phyloP scores from a whole-genome alignment of 1,140 invertebrate genomes.

The Lethrus apterus region DNA sequence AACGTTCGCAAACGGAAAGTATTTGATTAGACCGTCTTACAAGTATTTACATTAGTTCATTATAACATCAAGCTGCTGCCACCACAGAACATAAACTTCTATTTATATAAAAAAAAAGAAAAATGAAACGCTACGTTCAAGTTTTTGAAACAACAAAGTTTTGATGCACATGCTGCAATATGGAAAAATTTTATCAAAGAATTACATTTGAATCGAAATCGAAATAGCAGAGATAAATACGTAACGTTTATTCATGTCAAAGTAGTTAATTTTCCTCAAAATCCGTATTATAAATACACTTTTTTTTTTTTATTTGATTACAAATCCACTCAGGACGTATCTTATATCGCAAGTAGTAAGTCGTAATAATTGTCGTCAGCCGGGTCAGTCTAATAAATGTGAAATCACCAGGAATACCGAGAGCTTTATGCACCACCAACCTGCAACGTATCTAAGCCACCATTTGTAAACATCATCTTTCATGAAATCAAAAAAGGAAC shows the following conservation, averaged over 20 bases:
- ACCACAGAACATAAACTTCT: background rate
- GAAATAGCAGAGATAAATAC: slow-evolving; percentile 1
- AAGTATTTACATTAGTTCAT: no score
- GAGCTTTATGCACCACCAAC: slow-evolving; percentile 24
- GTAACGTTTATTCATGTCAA: slow-evolving; percentile 1
- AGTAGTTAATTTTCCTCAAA: slow-evolving; percentile 2
- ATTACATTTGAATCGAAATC: background rate
- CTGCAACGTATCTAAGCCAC: background rate
- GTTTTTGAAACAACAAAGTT: background rate
- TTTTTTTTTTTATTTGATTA: slow-evolving; percentile 8
- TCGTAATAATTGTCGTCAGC: slow-evolving; percentile 34
- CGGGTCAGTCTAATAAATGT: slow-evolving; percentile 36
- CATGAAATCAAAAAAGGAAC: background rate
- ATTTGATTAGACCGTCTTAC: no score
- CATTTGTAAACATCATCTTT: background rate
- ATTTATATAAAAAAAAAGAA: slow-evolving; percentile 2
- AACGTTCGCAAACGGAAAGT: no score
- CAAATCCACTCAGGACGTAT: slow-evolving; percentile 2
- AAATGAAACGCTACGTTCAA: background rate
- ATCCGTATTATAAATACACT: slow-evolving; percentile 6
- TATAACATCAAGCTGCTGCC: no score
- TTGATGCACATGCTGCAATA: background rate
- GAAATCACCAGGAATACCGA: slow-evolving; percentile 28
- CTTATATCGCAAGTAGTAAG: slow-evolving; percentile 11
- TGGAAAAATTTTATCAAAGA: background rate